Evolutionary conservation across 2,113 vertebrate genomes (phyloP), one percentile per base, ranked within the genome.

Genomic region (Alethe castanea): DNA sequence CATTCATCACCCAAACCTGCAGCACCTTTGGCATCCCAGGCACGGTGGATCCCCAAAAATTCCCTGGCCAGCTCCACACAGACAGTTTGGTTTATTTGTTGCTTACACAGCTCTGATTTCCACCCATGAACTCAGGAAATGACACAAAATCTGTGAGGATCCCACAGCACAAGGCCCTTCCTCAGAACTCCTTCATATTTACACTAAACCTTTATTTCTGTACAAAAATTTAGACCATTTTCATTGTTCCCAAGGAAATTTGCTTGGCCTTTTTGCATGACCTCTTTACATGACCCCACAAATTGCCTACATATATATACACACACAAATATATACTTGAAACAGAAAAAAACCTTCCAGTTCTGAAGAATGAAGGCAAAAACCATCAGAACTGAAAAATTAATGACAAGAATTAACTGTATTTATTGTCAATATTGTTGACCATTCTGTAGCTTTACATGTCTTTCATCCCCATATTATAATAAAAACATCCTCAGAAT

Each of bases 41-140:
- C 65, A 79, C 1, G 0, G 24, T 1, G 4, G 26, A 25, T 36
- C 47, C 25, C 24, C 48, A 65, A 24, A 24, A 54, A 54, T 19
- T 44, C 60, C 29, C 52, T 33, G 54, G 31, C 38, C 69, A 44
- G 2, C 64, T 53, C 69, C 9, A 64, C 50, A 53, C 36, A 56
- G 80, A 89, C 19, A 50, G 6, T 82, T 15, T 7, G 38, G 83
- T 94, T 91, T 88, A 78, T 92, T 94, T 79, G 73, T 81, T 66
- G 52, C 54, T 91, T 11, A 50, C 81, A 66, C 64, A 70, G 81
- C 90, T 81, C 54, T 20, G 54, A 33, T 11, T 52, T 0, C 19
- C 89, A 76, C 12, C 77, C 56, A 6, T 10, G 5, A 59, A 29
- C 18, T 48, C 76, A 42, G 80, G 40, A 20, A 29, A 19, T 2